phyloP scores from a whole-genome alignment of 1,140 invertebrate genomes.

The Apis mellifera region DNA sequence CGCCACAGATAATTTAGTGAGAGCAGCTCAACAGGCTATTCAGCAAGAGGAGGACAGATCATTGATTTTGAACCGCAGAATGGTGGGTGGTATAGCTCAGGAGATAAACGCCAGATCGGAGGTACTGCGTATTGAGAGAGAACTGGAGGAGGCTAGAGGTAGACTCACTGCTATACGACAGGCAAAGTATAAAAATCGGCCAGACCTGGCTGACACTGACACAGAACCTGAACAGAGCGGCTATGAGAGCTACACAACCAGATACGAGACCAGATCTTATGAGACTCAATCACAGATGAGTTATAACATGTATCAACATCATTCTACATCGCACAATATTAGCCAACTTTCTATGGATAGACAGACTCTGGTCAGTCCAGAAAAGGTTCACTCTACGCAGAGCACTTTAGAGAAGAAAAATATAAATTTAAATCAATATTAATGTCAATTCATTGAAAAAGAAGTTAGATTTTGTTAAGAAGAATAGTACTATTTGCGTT shows the following conservation, averaged over 20 bases:
- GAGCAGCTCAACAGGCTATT: slow-evolving; percentile 96
- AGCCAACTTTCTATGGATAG: slow-evolving; percentile 71
- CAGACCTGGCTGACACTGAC: slow-evolving; percentile 72
- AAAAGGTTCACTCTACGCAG: slow-evolving; percentile 76
- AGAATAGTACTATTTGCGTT: background rate
- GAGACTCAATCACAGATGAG: slow-evolving; percentile 63
- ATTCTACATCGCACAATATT: slow-evolving; percentile 65
- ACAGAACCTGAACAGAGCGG: slow-evolving; percentile 75
- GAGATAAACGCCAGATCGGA: slow-evolving; percentile 94
- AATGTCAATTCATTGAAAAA: background rate
- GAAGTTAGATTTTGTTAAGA: background rate
- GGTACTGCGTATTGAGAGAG: slow-evolving; percentile 95
- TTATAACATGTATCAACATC: slow-evolving; percentile 68
- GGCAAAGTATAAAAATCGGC: slow-evolving; percentile 89
- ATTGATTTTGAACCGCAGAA: slow-evolving; percentile 93
- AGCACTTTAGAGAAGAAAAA: slow-evolving; percentile 73
- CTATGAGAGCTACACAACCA: slow-evolving; percentile 74
- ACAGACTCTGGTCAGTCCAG: slow-evolving; percentile 74
- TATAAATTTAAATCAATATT: too few relatives aligned
- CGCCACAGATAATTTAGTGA: slow-evolving; percentile 98
- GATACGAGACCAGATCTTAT: slow-evolving; percentile 66
- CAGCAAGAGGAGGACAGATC: slow-evolving; percentile 95
- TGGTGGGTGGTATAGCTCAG: slow-evolving; percentile 96
- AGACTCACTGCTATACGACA: slow-evolving; percentile 92
- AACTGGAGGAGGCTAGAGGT: slow-evolving; percentile 95